Conservation (phyloP, 2,888 invertebrate genomes). For the Pogonocherus hispidulus region DNA sequence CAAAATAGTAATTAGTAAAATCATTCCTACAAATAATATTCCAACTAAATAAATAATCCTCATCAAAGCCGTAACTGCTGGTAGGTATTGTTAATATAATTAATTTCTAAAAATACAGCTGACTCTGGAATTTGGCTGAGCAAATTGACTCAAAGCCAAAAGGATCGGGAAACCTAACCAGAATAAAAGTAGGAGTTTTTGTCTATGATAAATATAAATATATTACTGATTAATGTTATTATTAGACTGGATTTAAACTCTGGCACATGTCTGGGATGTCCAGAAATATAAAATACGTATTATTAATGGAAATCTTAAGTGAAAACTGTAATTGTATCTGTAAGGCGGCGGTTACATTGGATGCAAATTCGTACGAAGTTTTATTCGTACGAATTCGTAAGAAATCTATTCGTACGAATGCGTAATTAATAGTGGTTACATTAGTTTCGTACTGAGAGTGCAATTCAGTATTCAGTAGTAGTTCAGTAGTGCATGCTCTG, state of each 20-base stretch:
- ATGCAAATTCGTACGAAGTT: too few species aligned
- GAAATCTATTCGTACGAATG: too few species aligned
- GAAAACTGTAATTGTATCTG: not conserved
- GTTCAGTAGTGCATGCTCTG: too few species aligned
- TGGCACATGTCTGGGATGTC: slow-evolving; percentile 15
- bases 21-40: not conserved
- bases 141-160: slow-evolving; percentile 18
- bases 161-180: not conserved
- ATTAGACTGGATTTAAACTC: not conserved
- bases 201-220: slow-evolving; percentile 20
- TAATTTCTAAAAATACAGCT: not conserved
- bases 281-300: slow-evolving; percentile 15
- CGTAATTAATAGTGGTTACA: too few species aligned
- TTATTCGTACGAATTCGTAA: too few species aligned
- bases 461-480: too few species aligned
- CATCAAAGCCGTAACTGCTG: not conserved
- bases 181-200: slow-evolving; percentile 20
- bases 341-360: too few species aligned
- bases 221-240: slow-evolving; percentile 15
- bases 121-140: not conserved
- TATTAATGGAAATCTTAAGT: slow-evolving; percentile 4
- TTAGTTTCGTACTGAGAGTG: too few species aligned
- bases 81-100: slow-evolving; percentile 1
- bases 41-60: not conserved
- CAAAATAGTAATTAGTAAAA: not conserved